These are phyloP conservation scores for Protobothrops flavoviridis DNA, from an alignment of 2,113 vertebrate species.

Conservation along the genomic window DNA sequence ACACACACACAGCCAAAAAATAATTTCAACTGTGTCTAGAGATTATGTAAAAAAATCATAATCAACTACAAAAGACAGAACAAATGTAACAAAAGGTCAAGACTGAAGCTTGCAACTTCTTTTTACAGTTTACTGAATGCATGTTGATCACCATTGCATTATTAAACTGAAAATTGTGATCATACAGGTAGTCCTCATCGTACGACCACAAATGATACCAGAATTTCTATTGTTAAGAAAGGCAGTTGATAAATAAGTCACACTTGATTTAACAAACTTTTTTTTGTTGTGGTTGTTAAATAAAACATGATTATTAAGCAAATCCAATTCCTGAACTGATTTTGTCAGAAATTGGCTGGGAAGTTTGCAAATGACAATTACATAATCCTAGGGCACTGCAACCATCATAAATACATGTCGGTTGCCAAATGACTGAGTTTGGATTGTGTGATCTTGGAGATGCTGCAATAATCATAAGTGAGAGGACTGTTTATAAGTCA, in stretches of 20 bases:
- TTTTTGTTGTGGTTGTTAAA: too few species aligned
- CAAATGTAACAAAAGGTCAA: background rate
- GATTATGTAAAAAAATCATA: background rate
- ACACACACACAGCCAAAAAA: background rate
- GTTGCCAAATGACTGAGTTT: too few species aligned
- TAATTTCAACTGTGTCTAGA: background rate
- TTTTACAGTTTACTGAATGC: background rate
- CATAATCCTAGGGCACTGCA: too few species aligned
- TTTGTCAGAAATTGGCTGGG: too few species aligned
- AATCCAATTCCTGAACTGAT: too few species aligned
- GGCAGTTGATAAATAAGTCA: too few species aligned
- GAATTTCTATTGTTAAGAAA: too few species aligned
- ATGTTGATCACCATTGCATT: background rate
- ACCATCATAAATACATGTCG: too few species aligned
- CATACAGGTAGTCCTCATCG: background rate
- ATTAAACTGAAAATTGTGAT: background rate
- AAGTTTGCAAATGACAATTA: too few species aligned
- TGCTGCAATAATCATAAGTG: background rate
- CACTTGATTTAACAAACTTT: too few species aligned
- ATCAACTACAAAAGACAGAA: background rate
- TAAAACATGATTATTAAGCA: too few species aligned
- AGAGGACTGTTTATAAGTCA: background rate
- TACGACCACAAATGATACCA: background rate
- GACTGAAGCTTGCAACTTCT: background rate
- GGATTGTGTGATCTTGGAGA: too few species aligned